A percentile compares a stretch with the other conserved stretches of the same genome.
phyloP scores from a whole-genome alignment of 37 sponge, comb jelly and placozoan species.

The Trichoplax adhaerens region DNA sequence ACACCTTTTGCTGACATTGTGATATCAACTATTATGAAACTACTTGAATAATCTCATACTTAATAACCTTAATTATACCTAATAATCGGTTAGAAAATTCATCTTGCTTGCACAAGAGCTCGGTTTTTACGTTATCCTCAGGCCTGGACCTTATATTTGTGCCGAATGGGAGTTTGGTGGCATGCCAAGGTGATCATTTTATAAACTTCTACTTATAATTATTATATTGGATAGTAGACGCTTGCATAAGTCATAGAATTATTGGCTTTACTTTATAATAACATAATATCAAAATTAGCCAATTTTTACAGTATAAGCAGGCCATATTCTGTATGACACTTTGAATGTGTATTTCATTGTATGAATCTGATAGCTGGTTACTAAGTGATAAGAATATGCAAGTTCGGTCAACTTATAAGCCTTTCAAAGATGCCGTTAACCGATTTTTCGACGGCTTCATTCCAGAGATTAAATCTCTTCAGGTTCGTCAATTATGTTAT shows the following conservation, averaged over 20 bases:
- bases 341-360: no score
- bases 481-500: constrained; percentile 1
- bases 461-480: constrained; percentile 37
- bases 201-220: neutral
- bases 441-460: constrained; percentile 47
- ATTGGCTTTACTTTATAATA: no score
- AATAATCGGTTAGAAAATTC: constrained; percentile 27
- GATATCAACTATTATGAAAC: constrained; percentile 10
- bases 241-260: no score
- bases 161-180: constrained; percentile 84
- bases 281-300: no score
- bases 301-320: no score
- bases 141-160: constrained; percentile 92
- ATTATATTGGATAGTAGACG: no score
- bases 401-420: constrained; percentile 35
- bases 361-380: constrained; percentile 41
- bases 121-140: constrained; percentile 65
- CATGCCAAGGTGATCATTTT: constrained; percentile 7
- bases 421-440: constrained; percentile 42
- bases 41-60: neutral
- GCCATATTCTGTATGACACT: no score
- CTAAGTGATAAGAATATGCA: constrained; percentile 57
- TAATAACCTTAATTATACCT: neutral
- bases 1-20: constrained; percentile 48
- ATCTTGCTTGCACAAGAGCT: constrained; percentile 51